Conservation (phyloP, 2,797 vertebrate species). For the Crenuchus spilurus region DNA sequence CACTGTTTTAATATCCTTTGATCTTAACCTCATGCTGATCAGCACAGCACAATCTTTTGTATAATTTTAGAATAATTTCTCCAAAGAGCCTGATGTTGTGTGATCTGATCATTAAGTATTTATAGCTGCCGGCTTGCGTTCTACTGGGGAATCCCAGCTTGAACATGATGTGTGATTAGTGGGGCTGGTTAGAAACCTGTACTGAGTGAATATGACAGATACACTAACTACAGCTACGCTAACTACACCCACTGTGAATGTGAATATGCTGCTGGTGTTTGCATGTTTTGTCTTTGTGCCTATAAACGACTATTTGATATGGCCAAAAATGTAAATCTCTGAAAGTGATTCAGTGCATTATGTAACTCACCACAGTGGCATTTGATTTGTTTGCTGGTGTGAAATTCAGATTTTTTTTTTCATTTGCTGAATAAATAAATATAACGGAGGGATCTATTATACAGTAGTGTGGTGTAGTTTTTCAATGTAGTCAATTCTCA, state of each 20-base stretch:
- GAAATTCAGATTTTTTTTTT: no score
- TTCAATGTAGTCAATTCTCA: neutral
- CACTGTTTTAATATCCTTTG: conserved; percentile 44
- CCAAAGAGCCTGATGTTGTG: conserved; percentile 45
- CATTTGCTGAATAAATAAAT: no score
- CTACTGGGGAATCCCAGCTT: conserved; percentile 45
- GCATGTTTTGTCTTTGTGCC: neutral
- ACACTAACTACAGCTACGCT: conserved; percentile 4
- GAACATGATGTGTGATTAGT: conserved; percentile 53
- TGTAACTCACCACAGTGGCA: no score
- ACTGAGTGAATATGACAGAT: conserved; percentile 26
- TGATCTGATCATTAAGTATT: conserved; percentile 57
- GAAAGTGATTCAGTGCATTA: no score
- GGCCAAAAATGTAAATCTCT: neutral
- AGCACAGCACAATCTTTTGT: conserved; percentile 38
- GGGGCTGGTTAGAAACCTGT: conserved; percentile 29
- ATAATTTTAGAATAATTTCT: conserved; percentile 42
- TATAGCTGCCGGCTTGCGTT: conserved; percentile 49
- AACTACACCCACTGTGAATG: neutral
- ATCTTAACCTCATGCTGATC: conserved; percentile 52
- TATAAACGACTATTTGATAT: neutral
- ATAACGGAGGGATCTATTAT: no score
- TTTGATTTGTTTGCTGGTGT: no score
- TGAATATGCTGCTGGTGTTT: neutral
- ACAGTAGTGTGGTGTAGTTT: no score